Evolutionary conservation across 2,113 vertebrate species (phyloP).

Genomic region (Eolophus roseicapilla): DNA sequence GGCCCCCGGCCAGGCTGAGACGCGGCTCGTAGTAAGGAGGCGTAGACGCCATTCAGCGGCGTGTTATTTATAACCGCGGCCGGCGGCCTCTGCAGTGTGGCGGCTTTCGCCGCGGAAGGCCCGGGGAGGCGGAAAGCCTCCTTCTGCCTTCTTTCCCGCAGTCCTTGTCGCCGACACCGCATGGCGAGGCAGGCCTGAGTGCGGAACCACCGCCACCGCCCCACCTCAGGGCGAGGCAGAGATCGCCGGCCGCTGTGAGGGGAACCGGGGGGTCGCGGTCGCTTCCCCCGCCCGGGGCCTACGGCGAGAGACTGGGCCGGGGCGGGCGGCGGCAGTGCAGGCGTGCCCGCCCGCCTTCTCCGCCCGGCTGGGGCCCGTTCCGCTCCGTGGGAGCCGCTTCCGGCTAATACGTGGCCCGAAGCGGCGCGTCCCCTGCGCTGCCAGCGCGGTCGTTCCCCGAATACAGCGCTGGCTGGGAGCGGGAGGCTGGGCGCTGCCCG

Average conservation of each 20-base stretch:
- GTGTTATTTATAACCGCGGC: constrained; percentile 25
- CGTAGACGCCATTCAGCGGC: constrained; percentile 61
- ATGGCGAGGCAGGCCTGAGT: not conserved
- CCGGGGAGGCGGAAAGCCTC: not conserved
- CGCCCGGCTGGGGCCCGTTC: not conserved
- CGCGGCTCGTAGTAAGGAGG: constrained; percentile 45
- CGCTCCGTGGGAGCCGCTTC: not conserved
- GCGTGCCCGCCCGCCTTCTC: not conserved
- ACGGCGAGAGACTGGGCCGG: not conserved
- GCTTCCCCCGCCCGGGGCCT: not conserved
- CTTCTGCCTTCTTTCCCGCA: not conserved
- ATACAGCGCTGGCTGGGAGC: not conserved
- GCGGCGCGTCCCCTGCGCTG: not conserved
- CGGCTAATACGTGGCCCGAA: not conserved
- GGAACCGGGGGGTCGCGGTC: not conserved
- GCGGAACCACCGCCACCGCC: not conserved
- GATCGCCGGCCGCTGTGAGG: not conserved
- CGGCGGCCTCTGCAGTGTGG: constrained; percentile 3
- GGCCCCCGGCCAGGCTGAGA: constrained; percentile 62
- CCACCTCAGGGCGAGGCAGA: not conserved
- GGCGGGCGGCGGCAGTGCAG: too few relatives aligned
- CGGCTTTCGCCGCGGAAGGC: not conserved
- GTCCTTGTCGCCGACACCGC: not conserved
- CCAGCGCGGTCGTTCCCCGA: not conserved
- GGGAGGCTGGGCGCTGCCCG: not conserved